These are phyloP conservation scores for Lamprotornis superbus DNA, from an alignment of 2,113 vertebrate genomes.

Conservation along the genomic window DNA sequence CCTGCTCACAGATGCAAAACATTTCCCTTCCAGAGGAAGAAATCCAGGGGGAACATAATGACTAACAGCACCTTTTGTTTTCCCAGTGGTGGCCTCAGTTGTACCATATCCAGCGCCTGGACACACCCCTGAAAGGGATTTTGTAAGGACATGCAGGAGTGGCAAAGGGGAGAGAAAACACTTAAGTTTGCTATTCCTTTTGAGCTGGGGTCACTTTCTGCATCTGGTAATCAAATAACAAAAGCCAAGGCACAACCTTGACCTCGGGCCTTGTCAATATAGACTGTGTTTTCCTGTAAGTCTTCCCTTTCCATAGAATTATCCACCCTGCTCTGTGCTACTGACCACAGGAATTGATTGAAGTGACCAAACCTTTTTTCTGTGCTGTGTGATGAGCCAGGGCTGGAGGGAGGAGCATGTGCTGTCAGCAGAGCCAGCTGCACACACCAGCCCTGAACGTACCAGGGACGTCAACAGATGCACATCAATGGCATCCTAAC, in stretches of 20 bases:
- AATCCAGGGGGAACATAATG: background rate
- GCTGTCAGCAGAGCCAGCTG: constrained; percentile 25
- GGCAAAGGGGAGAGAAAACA: background rate
- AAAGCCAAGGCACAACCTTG: background rate
- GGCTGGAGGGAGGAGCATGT: background rate
- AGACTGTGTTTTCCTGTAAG: background rate
- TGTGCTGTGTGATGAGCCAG: background rate
- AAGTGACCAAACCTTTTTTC: background rate
- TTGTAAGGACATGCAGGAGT: background rate
- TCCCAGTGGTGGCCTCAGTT: background rate
- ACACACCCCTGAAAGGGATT: background rate
- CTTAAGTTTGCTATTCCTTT: background rate
- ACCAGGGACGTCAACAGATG: background rate
- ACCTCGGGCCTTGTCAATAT: background rate
- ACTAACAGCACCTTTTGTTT: background rate
- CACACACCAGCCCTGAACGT: background rate
- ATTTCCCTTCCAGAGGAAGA: background rate
- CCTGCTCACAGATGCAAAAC: background rate
- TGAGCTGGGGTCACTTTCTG: background rate
- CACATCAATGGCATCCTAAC: constrained; percentile 33
- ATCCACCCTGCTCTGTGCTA: background rate
- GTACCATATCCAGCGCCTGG: background rate
- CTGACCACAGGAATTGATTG: background rate
- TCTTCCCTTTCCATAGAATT: background rate
- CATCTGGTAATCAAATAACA: background rate